Base-by-base conservation (phyloP, 2,797 vertebrate genomes). In the Staurois parvus region DNA sequence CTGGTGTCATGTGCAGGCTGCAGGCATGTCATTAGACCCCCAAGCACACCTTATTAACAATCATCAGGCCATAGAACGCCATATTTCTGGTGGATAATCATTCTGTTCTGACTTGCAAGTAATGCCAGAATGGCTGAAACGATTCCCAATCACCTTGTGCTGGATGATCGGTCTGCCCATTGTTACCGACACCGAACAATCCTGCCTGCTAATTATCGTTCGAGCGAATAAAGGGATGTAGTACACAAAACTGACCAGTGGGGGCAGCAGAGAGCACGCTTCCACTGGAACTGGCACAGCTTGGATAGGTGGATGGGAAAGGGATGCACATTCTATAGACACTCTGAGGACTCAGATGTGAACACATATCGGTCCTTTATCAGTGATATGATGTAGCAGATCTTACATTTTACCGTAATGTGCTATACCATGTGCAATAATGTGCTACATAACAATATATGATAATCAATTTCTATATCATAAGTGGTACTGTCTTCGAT, bases 241-340 rank as follows among this genome's bases (percentile, higher is more conserved):
- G 4, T 83, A 74, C 76, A 11, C 30, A 8, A 19, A 6, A 66
- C 13, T 24, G 21, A 13, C 62, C 37, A 45, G n/a, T 32, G 85
- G 32, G 26, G 85, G 75, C 76, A 87, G 81, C 81, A 83, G 26
- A 87, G 81, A 87, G 81, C 69, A 48, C 13, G 12, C 78, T 28
- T 64, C 59, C 28, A 37, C 9, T 29, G 29, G 13, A 24, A 7
- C 72, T 34, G 64, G 32, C 45, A 77, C n/a, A 40, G 17, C 17
- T 56, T 19, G 48, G 1, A 24, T 52, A 64, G 64, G 42, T 21
- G 69, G 11, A 42, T 13, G 28, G 13, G 30, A 26, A 28, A 28
- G 56, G 24, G 21, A 48, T 48, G 42, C 29, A 26, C 40, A 45
- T 37, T 37, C 42, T 45, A 45, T 45, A 45, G 42, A 15, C 11